Conservation (phyloP, 2,113 vertebrate genomes). For the Strix aluco region DNA sequence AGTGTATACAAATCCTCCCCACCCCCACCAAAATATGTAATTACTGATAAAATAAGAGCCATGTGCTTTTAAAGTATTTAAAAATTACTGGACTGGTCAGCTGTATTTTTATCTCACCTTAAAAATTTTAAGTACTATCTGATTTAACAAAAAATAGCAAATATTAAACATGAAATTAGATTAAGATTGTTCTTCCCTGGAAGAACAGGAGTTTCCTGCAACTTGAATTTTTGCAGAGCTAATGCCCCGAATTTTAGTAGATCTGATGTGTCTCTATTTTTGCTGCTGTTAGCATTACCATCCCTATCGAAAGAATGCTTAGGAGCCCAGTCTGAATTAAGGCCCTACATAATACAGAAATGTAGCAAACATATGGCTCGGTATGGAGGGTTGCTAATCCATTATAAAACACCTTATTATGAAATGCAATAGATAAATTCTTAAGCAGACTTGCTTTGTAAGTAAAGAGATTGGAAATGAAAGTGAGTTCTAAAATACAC, state of each 20-base stretch:
- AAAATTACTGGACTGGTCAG: not conserved
- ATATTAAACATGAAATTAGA: not conserved
- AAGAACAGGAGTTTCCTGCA: not conserved
- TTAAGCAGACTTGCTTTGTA: not conserved
- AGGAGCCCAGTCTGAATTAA: not conserved
- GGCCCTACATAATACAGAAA: not conserved
- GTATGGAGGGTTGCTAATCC: not conserved
- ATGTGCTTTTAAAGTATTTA: not conserved
- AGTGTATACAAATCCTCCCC: not conserved
- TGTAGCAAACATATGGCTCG: not conserved
- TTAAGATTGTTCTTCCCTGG: not conserved
- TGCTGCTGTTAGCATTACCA: not conserved
- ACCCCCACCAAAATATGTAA: not conserved
- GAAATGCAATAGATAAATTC: not conserved
- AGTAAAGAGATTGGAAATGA: not conserved
- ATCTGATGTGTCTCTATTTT: not conserved
- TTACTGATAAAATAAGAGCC: conserved; percentile 9
- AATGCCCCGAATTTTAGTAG: not conserved
- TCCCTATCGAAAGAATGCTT: not conserved
- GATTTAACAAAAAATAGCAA: not conserved
- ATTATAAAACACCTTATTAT: not conserved
- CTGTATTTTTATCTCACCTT: not conserved
- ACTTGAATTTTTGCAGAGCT: not conserved
- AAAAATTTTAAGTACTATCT: not conserved
- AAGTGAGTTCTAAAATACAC: not conserved